Base-by-base conservation (phyloP, 2,797 vertebrate species). In the Nyctalus aviator region DNA sequence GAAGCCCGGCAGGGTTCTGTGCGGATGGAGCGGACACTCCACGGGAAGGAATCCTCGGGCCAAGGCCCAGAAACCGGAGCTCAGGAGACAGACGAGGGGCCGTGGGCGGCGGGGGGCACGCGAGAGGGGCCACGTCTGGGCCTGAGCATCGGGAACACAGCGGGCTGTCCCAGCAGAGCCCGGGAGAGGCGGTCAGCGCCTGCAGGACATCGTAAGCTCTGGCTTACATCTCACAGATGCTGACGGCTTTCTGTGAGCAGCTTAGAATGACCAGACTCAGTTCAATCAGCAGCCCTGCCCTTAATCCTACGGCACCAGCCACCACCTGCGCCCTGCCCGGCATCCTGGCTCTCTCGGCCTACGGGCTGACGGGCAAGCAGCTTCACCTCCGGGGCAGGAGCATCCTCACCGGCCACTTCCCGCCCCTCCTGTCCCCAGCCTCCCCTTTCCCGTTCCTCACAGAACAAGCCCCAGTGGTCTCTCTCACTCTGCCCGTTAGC, bases 201-300 rank as follows among this genome's bases (percentile, higher is more conserved):
- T 55, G 57, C 8, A 87, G 73, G 84, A 73, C 35, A 48, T 8
- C 94, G 57, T 88, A 88, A 78, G 79, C 76, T 17, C 62, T 44
- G 35, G 59, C 85, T 88, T 21, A 35, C 1, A 0, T 44, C 92
- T 88, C 78, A 73, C 21, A 20, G 84, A 71, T 3, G 72, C 79
- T 0, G 41, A 68, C 0, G 20, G 95, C 94, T 92, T 96, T 89
- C 90, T 69, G 75, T 48, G 57, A 96, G 95, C 87, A 27, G 95
- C 62, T 94, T 55, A 96, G 85, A 94, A 66, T 91, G 71, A 91
- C 30, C 30, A 0, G 83, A 73, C 66, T 44, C 76, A 0, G 4
- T 35, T 30, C 62, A 78, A 94, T 84, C 92, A 66, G 86, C 86
- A 66, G 91, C 84, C 75, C 75, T 88, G 50, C 76, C 46, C 66